These are phyloP conservation scores for Cyanoderma ruficeps DNA, from an alignment of 2,113 vertebrate species.

Conservation along the genomic window DNA sequence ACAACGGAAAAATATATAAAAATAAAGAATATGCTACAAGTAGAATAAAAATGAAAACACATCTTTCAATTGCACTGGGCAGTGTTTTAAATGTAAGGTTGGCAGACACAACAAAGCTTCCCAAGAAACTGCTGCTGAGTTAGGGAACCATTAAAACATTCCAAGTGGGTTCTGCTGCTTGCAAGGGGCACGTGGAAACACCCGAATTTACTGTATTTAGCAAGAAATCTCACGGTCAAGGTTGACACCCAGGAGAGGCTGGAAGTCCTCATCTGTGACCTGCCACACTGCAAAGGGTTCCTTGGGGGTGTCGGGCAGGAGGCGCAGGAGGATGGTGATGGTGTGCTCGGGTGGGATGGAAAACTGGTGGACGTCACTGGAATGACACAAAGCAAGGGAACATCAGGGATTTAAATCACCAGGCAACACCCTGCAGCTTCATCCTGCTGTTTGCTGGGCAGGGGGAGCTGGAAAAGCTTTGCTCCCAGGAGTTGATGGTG, in stretches of 20 bases:
- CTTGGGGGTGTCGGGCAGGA: constrained; percentile 82
- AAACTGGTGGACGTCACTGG: constrained; percentile 77
- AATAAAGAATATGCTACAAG: not conserved
- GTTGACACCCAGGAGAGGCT: constrained; percentile 88
- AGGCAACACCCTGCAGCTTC: not conserved
- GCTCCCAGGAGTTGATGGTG: accelerated
- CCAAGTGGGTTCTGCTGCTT: not conserved
- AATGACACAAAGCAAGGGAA: not conserved
- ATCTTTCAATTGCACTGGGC: not conserved
- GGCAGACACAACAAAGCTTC: not conserved
- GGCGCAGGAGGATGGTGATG: constrained; percentile 82
- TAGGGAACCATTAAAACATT: not conserved
- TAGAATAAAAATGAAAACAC: not conserved
- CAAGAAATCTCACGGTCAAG: constrained; percentile 83
- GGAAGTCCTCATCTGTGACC: constrained; percentile 86
- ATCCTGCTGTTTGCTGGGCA: accelerated
- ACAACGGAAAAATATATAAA: not conserved
- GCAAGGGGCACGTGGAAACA: not conserved
- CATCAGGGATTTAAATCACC: not conserved
- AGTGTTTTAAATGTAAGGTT: not conserved
- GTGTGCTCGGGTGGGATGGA: constrained; percentile 85
- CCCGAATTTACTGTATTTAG: not conserved
- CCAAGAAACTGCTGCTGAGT: not conserved
- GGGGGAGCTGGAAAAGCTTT: not conserved
- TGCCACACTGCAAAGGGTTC: constrained; percentile 92